These are phyloP conservation scores for Eupithecia abbreviata DNA, from an alignment of 2,888 invertebrate species.

Conservation along the genomic window DNA sequence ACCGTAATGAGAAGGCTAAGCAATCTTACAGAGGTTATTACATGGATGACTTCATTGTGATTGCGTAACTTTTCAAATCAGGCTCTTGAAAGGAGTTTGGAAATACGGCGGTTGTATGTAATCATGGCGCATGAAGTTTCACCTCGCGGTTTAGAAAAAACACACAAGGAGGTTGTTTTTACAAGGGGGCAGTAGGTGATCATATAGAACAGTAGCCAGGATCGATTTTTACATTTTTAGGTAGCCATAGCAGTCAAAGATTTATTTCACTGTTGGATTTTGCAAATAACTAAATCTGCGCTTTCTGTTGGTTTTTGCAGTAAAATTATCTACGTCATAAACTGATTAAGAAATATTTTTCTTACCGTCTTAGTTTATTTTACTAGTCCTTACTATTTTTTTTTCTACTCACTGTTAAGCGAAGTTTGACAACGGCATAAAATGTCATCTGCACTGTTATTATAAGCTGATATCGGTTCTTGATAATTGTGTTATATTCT, in stretches of 20 bases:
- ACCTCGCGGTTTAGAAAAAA: not conserved
- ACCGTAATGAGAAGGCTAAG: conserved; percentile 15
- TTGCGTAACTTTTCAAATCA: conserved; percentile 28
- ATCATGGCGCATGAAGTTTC: conserved; percentile 2
- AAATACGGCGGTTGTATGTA: not conserved
- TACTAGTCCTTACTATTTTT: too few relatives aligned
- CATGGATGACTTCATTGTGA: conserved; percentile 31
- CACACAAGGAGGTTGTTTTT: not conserved
- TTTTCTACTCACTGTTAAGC: too few relatives aligned
- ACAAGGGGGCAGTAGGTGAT: not conserved
- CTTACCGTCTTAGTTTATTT: too few relatives aligned
- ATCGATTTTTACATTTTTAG: not conserved
- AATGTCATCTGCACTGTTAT: too few relatives aligned
- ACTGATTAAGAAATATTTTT: too few relatives aligned
- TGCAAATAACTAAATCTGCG: too few relatives aligned
- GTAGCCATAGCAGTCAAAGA: not conserved
- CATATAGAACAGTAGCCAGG: not conserved
- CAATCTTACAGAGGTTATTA: conserved; percentile 18
- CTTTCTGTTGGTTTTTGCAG: too few relatives aligned
- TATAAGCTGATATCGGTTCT: too few relatives aligned
- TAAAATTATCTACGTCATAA: too few relatives aligned
- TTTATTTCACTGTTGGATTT: too few relatives aligned
- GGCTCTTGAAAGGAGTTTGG: conserved; percentile 6
- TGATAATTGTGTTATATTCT: too few relatives aligned
- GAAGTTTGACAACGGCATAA: too few relatives aligned